These are phyloP conservation scores for Pyrrhura leucotis DNA, from an alignment of 2,797 vertebrate species.

Conservation along the genomic window DNA sequence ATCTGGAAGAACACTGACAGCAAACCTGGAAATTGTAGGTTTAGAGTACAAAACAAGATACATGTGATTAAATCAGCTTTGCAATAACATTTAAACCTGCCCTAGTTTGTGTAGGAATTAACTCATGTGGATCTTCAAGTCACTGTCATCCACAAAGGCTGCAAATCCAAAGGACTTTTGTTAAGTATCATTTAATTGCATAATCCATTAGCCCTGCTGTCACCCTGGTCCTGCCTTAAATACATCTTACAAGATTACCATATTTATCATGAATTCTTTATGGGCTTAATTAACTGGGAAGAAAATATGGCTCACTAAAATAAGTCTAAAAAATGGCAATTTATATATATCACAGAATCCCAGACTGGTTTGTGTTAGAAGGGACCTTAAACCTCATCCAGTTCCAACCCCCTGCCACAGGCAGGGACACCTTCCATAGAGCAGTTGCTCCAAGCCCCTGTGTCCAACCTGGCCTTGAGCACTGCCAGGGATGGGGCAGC, in stretches of 20 bases:
- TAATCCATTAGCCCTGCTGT: background rate
- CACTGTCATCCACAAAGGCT: background rate
- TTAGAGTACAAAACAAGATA: background rate
- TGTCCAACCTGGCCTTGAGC: background rate
- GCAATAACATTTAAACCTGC: background rate
- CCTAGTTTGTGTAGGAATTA: background rate
- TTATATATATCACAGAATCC: background rate
- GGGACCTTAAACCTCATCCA: background rate
- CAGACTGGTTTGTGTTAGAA: background rate
- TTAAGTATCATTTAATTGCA: background rate
- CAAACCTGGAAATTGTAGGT: background rate
- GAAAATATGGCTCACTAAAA: background rate
- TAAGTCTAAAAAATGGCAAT: background rate
- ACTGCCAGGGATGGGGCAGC: background rate
- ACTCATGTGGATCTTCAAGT: background rate
- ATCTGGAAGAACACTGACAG: background rate
- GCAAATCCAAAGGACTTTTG: background rate
- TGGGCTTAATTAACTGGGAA: background rate
- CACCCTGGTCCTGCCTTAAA: background rate
- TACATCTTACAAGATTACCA: background rate
- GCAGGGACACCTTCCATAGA: background rate
- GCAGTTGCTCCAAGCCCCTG: background rate
- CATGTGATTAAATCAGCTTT: background rate
- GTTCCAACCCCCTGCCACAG: background rate
- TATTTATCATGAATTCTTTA: slow-evolving; percentile 10